Evolutionary conservation across 2,113 vertebrate genomes (phyloP).

Genomic region (Salvelinus namaycush): DNA sequence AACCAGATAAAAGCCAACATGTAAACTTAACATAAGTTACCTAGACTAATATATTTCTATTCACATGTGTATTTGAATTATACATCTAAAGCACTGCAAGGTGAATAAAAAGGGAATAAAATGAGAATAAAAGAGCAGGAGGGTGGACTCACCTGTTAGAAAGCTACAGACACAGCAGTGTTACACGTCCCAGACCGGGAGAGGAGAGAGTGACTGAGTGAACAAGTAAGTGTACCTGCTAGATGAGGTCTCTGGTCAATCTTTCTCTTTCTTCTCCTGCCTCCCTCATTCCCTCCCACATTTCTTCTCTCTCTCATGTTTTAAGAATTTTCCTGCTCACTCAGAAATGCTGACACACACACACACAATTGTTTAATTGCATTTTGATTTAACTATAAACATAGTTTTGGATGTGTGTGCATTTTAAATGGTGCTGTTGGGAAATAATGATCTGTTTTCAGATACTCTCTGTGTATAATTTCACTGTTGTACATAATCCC

Average conservation of each 20-base stretch:
- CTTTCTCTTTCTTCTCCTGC: constrained; percentile 48
- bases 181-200: constrained; percentile 57
- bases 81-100: not conserved
- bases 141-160: constrained; percentile 71
- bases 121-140: constrained; percentile 13
- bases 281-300: constrained; percentile 24
- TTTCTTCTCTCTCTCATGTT: not conserved
- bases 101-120: not conserved
- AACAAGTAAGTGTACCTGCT: constrained; percentile 59
- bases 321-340: too few species aligned
- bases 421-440: too few species aligned
- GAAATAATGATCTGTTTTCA: too few species aligned
- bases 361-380: too few species aligned
- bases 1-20: too few species aligned
- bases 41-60: not conserved
- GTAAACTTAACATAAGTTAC: too few species aligned
- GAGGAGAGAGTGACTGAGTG: constrained; percentile 72
- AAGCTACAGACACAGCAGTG: constrained; percentile 54
- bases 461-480: not conserved
- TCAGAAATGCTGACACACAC: too few species aligned
- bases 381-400: too few species aligned
- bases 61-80: not conserved
- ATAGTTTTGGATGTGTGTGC: too few species aligned
- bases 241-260: constrained; percentile 66
- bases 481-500: not conserved